Evolutionary conservation across 2,888 invertebrate species (phyloP), one percentile per base, ranked within the genome.

Genomic region (Campopleginae sp.): DNA sequence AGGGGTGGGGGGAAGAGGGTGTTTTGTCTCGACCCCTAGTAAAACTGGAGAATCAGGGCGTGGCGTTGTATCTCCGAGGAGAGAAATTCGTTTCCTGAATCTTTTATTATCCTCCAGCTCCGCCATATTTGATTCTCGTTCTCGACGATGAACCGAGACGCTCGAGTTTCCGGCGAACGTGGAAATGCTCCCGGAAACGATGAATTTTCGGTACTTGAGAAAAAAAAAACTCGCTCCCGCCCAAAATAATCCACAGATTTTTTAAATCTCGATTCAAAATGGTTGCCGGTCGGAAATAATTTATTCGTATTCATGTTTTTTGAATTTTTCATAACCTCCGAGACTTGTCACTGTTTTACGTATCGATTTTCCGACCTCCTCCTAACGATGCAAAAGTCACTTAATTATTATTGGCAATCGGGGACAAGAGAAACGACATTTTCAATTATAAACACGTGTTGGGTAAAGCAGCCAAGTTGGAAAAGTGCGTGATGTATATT

Each of bases 21-120:
- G 76, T 48, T 80, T 71, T 80, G 71, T 80, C 76, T 58, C 66
- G 72, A 66, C 33, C 61, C 63, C 48, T 44, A 42, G 75, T 63
- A 70, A 70, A 86, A 86, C 84, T 61, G 66, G 65, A 33, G 89
- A 85, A 88, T 89, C 85, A 90, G 90, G 90, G 90, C 87, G 90
- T 90, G 90, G 90, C 90, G 85, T 76, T 70, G 81, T 79, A 74
- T 70, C 75, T 38, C 19, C 48, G 63, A 19, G 63, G 51, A 38
- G 31, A 31, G 48, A 27, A 19, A 51, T 31, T 48, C 38, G 68
- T 54, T 42, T 70, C 72, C 77, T 31, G 51, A 38, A 48, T 14
- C 42, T 86, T 87, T 89, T 84, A 85, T 85, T 82, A 83, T 81
- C 80, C 17, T 42, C 66, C 17, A 19, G 17, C 61, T 33, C 42